Evolutionary conservation across 2,797 vertebrate genomes (phyloP).

Genomic region (Melanotaenia maccullochi): DNA sequence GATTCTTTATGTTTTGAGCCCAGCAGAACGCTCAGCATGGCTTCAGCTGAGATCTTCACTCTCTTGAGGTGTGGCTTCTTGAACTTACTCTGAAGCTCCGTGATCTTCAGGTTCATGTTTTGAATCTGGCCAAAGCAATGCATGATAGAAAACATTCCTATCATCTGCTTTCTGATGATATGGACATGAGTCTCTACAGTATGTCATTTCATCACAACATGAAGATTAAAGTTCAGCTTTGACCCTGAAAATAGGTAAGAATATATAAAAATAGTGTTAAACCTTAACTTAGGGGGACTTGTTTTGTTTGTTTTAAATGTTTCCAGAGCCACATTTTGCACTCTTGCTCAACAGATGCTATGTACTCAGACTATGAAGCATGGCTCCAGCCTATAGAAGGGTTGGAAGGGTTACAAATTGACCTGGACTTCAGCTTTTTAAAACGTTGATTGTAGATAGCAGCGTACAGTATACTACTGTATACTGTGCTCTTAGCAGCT

Average conservation of each 20-base stretch:
- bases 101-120: constrained; percentile 72
- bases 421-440: not conserved
- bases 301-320: not conserved
- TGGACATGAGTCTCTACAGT: not conserved
- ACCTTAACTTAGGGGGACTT: not conserved
- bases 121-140: constrained; percentile 57
- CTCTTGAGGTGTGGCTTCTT: constrained; percentile 80
- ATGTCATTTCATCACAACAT: not conserved
- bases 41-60: constrained; percentile 84
- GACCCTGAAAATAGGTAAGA: not conserved
- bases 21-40: constrained; percentile 82
- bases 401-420: not conserved
- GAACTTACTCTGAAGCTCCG: constrained; percentile 83
- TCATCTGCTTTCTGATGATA: no score
- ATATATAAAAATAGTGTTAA: not conserved
- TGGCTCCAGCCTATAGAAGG: not conserved
- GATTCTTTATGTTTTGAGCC: constrained; percentile 81
- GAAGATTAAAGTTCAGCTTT: not conserved
- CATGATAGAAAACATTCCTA: not conserved
- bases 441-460: not conserved
- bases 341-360: not conserved
- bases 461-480: no score
- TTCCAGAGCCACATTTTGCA: not conserved
- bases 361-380: not conserved
- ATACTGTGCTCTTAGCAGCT: no score